Base-by-base conservation (phyloP, 1,140 invertebrate species). In the Myzus persicae region DNA sequence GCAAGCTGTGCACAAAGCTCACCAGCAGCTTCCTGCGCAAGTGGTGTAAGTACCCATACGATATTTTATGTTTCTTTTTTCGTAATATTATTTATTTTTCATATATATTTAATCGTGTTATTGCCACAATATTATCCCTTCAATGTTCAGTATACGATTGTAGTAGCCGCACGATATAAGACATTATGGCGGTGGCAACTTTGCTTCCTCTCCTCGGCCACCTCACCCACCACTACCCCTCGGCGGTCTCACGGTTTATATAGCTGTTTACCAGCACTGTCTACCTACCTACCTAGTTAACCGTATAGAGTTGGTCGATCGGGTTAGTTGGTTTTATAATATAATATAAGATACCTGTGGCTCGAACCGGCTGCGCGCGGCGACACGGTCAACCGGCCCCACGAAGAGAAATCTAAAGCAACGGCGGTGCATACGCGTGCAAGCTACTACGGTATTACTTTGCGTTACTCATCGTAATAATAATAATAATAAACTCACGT, bases 1-100 rank as follows among this genome's bases (percentile, higher is more conserved):
- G 94, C 38, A 95, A 94, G 67, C 93, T 95, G 51, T 94, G 94
- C 93, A 94, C 94, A 54, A 95, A 95, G 85, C 94, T 94, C 81
- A 94, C 94, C 90, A 95, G 94, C 93, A 94, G 94, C 81, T 94
- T 94, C 94, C 94, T 94, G 94, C 94, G 94, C 90, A 94, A 95
- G 94, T 94, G 96, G 96, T 94, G 94, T 93, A 94, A 95, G 92
- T 95, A 82, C 40, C 38, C 14, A 96, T 96, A 96, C 94, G 20
- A 85, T 81, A 81, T 38, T 18, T n/a, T n/a, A 67, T 59, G 54
- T 59, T 59, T 59, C 22, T 22, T 11, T 67, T 67, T 67, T 67
- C 8, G 59, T 7, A 5, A 6, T 22, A 51, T 51, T 22, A 51
- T 51, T 22, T 59, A 31, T 59, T 59, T 59, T 3, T 31, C 11